Evolutionary conservation across 2,888 invertebrate species (phyloP).

Genomic region (Yponomeuta plumbellus): DNA sequence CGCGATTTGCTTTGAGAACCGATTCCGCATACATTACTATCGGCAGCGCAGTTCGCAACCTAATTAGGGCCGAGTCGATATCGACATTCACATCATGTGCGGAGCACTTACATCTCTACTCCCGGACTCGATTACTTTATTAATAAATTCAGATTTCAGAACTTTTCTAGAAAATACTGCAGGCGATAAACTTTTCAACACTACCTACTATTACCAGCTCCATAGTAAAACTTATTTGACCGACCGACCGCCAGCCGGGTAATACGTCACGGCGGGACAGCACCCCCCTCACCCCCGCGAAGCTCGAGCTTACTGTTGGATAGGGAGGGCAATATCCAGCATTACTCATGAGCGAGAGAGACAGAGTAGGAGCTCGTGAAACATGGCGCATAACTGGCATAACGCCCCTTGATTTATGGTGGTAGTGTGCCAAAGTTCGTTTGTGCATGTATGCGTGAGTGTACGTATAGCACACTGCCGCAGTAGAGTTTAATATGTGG

Average conservation of each 20-base stretch:
- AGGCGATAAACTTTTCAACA: background rate
- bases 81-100: conserved; percentile 56
- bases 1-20: conserved; percentile 72
- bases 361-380: conserved; percentile 64
- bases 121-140: background rate
- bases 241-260: conserved; percentile 62
- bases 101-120: background rate
- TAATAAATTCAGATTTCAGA: background rate
- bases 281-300: conserved; percentile 59
- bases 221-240: conserved; percentile 32
- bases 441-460: conserved; percentile 48
- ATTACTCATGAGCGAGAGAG: conserved; percentile 51
- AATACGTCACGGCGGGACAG: conserved; percentile 76
- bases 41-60: conserved; percentile 50
- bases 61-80: conserved; percentile 66
- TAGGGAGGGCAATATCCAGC: conserved; percentile 49
- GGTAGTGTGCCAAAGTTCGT: conserved; percentile 68
- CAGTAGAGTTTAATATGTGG: conserved; percentile 8
- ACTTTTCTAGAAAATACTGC: background rate
- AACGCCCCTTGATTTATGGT: conserved; percentile 77
- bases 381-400: conserved; percentile 65
- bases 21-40: conserved; percentile 68
- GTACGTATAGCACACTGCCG: conserved; percentile 34
- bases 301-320: conserved; percentile 59
- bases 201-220: background rate